A percentile compares a stretch with the other conserved stretches of the same genome.
These are phyloP conservation scores for Lacanobia wlatinum DNA, from an alignment of 2,888 invertebrate genomes.

Conservation along the genomic window DNA sequence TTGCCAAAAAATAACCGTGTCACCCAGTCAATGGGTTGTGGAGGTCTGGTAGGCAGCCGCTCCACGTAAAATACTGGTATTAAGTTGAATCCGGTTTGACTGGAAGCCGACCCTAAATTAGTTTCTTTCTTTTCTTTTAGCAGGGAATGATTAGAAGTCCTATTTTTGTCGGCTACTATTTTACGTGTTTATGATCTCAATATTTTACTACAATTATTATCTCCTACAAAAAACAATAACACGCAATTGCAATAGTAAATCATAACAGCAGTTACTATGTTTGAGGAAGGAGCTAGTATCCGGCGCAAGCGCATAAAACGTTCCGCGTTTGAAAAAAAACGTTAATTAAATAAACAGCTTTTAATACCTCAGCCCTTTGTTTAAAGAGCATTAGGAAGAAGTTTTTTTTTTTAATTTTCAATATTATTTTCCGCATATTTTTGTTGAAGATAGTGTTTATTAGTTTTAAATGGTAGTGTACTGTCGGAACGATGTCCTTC, in stretches of 20 bases:
- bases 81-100: too few relatives aligned
- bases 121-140: too few relatives aligned
- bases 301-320: conserved; percentile 60
- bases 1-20: too few relatives aligned
- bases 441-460: conserved; percentile 30
- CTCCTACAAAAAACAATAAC: conserved; percentile 16
- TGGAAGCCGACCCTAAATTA: too few relatives aligned
- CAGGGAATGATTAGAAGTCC: too few relatives aligned
- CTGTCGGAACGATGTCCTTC: background rate
- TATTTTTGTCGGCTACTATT: too few relatives aligned
- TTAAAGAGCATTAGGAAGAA: conserved; percentile 49
- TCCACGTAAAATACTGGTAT: too few relatives aligned
- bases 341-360: conserved; percentile 56
- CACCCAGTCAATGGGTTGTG: too few relatives aligned
- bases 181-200: background rate
- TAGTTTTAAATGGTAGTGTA: conserved; percentile 11
- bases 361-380: conserved; percentile 68
- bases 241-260: conserved; percentile 48
- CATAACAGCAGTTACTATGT: conserved; percentile 57
- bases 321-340: conserved; percentile 66
- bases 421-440: conserved; percentile 45
- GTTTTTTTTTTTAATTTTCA: conserved; percentile 34
- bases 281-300: conserved; percentile 71
- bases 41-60: too few relatives aligned
- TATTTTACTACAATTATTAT: background rate